These are phyloP conservation scores for Pachypanchax playfairii DNA, from an alignment of 2,113 vertebrate genomes.

Conservation along the genomic window DNA sequence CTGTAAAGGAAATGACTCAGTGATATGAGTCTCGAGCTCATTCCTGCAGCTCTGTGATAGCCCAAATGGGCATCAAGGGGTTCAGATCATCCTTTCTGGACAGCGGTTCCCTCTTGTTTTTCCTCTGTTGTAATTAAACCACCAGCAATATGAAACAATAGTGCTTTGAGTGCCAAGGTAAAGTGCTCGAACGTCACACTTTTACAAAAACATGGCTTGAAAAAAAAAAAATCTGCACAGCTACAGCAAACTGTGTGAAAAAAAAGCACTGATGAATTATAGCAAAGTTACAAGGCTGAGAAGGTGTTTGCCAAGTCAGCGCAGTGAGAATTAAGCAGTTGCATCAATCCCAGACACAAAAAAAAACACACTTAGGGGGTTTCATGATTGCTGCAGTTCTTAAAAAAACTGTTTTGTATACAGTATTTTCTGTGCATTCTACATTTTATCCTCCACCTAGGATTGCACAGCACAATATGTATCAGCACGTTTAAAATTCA, in stretches of 20 bases:
- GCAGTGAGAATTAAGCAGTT: conserved; percentile 43
- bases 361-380: conserved; percentile 9
- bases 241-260: background rate
- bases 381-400: conserved; percentile 16
- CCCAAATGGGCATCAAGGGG: conserved; percentile 37
- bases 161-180: conserved; percentile 19
- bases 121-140: conserved; percentile 33
- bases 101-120: conserved; percentile 43
- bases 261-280: conserved; percentile 22
- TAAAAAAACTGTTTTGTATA: conserved; percentile 31
- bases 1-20: conserved; percentile 80
- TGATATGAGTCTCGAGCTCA: conserved; percentile 57
- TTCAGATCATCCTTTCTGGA: conserved; percentile 51
- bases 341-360: conserved; percentile 25
- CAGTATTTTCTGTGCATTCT: conserved; percentile 22
- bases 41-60: conserved; percentile 70
- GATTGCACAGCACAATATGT: conserved; percentile 50
- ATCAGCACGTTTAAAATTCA: conserved; percentile 51
- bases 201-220: conserved; percentile 10
- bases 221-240: conserved; percentile 2
- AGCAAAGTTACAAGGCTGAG: conserved; percentile 22
- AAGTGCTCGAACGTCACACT: conserved; percentile 7
- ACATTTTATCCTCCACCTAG: conserved; percentile 31
- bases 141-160: conserved; percentile 24
- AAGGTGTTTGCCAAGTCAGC: conserved; percentile 45